Base-by-base conservation (phyloP, 2,113 vertebrate genomes). In the Theropithecus gelada region DNA sequence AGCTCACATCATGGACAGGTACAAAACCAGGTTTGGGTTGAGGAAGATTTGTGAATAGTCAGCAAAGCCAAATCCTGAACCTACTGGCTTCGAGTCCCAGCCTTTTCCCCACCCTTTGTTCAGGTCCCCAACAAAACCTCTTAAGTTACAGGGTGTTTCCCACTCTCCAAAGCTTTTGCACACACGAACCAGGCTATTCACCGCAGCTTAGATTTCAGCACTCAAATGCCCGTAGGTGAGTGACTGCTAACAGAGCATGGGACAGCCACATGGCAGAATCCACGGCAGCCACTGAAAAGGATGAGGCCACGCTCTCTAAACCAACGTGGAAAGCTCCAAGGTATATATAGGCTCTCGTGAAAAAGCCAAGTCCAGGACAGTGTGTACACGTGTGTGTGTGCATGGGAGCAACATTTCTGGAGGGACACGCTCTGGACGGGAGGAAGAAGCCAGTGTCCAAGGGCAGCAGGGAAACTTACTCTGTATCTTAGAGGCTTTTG, bases 351-450 rank as follows among this genome's bases (percentile, higher is more conserved):
- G 16, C 23, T 40, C 82, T 48, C 0, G 7, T 1, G 20, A 66
- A 45, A 45, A 64, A 45, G 50, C 17, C 59, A 80, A 64, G 52
- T 11, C 57, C 43, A 30, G 20, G 38, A 35, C 13, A 57, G 16
- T 18, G 38, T 8, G 2, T 8, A 18, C 5, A 6, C 9, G 2
- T 12, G 5, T 20, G n/a, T 5, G 0, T 22, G 45, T 17, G 35
- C 13, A 1, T 2, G 30, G 1, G 0, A 45, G 57, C 70, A 6
- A 6, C 32, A 0, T 35, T 70, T 70, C 91, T 50, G 52, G 30
- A 59, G 22, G 10, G 9, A 23, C 1, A 0, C 0, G 0, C 70
- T 1, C 30, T 30, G 2, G 38, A 50, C 25, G 38, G 52, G 48
- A 35, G 48, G 40, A 66, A 85, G 13, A 30, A 18, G 40, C 27